phyloP scores from a whole-genome alignment of 2,797 vertebrate genomes.

The Perodicticus potto region DNA sequence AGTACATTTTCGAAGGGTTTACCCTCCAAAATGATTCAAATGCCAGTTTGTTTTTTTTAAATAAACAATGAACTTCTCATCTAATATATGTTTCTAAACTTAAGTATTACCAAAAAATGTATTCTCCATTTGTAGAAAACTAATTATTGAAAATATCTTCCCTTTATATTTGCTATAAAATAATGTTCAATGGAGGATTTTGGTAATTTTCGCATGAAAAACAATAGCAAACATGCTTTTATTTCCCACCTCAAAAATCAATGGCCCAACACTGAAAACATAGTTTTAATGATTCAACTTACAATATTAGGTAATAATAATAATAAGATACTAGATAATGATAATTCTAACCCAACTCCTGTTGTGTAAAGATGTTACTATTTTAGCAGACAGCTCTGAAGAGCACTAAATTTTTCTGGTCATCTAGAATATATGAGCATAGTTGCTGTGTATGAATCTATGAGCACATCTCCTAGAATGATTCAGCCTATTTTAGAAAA shows the following conservation, averaged over 20 bases:
- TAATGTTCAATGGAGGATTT: background rate
- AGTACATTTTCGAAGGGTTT: conserved; percentile 61
- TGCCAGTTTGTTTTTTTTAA: background rate
- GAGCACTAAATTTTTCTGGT: background rate
- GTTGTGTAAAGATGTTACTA: background rate
- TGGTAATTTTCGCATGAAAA: conserved; percentile 7
- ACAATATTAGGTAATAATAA: background rate
- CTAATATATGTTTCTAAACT: background rate
- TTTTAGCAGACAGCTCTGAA: conserved; percentile 1
- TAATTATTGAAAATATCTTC: conserved; percentile 18
- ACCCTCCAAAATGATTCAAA: conserved; percentile 44
- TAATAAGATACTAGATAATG: background rate
- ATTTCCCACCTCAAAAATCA: background rate
- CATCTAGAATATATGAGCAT: background rate
- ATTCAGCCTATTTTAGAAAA: background rate
- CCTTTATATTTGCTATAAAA: conserved; percentile 14
- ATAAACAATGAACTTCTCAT: background rate
- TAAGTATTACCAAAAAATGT: background rate
- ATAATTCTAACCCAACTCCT: background rate
- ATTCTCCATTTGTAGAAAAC: background rate
- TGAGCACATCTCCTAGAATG: background rate
- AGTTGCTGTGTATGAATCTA: background rate
- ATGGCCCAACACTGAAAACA: background rate
- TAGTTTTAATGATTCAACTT: background rate
- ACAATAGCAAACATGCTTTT: background rate